Base-by-base conservation (phyloP, 1,140 invertebrate genomes). In the Nylanderia fulva region DNA sequence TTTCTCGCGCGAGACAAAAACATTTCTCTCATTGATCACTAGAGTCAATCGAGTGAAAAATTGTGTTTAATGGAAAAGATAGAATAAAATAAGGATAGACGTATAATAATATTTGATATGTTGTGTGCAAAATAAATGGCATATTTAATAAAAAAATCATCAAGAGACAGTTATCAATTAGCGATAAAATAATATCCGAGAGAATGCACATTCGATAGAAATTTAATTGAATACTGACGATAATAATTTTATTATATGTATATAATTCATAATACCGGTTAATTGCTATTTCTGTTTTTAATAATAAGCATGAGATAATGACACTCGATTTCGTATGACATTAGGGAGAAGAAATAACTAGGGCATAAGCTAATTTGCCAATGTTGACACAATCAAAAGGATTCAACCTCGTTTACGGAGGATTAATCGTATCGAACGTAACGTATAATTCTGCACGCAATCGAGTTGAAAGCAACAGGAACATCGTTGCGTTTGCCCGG, bases 381-480 rank as follows among this genome's bases (percentile, higher is more conserved):
- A 9, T 24, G 27, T 5, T 21, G 13, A 36, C 13, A 36, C 13
- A 54, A 15, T 52, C 52, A 48, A 36, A 29, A 36, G 1, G 29
- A 9, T 29, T 27, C 5, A 42, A 5, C 27, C 24, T 52, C 48
- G 27, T 66, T 52, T 15, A n/a, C 29, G 60, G 29, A 24, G 36
- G 29, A 79, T 66, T 29, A 68, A 66, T 63, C n/a, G 56, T 24
- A 24, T 29, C 2, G 18, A 27, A 61, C 33, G 18, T n/a, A n/a
- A 11, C 60, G 29, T 66, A 36, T 52, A 42, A 66, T 79, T 66
- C 4, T 29, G 42, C 0, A 27, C 29, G 6, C 24, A 29, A 18
- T 76, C 7, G n/a, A 52, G 21, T 64, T 29, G 24, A 75, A 75
- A 75, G 36, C 58, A 61, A 45, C 64, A 18, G 1, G 64, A 48